phyloP scores from a whole-genome alignment of 2,888 invertebrate species.

The Mesorhabditis spiculigera region DNA sequence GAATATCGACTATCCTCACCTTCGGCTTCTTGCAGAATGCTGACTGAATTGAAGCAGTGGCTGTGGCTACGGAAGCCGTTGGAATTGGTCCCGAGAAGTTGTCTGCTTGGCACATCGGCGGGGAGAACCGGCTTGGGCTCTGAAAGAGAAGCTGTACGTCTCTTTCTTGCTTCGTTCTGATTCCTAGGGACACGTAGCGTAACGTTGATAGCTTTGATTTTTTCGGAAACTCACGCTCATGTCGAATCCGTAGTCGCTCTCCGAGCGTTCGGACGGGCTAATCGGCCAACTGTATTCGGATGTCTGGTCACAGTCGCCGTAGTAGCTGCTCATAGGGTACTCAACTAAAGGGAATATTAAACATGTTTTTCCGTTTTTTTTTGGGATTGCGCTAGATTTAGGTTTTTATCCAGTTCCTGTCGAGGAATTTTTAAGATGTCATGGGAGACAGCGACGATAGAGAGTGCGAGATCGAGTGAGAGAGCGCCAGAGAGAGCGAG shows the following conservation, averaged over 20 bases:
- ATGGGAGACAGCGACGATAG: no score
- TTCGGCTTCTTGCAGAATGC: conserved; percentile 13
- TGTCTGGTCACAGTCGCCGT: neutral
- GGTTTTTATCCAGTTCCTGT: no score
- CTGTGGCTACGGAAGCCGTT: conserved; percentile 13
- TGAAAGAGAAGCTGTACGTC: neutral
- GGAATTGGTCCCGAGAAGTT: conserved; percentile 13
- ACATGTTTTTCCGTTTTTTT: no score
- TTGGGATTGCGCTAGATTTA: no score
- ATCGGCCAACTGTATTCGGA: neutral
- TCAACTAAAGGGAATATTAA: neutral
- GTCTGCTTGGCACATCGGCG: neutral
- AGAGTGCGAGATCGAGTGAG: no score
- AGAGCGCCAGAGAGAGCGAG: no score
- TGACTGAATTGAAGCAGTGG: conserved; percentile 17
- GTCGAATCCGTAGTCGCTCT: neutral
- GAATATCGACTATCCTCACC: neutral
- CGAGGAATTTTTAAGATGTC: no score
- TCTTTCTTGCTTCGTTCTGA: no score
- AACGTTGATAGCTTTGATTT: neutral
- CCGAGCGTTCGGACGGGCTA: neutral
- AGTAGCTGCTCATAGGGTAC: neutral
- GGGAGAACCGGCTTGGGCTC: neutral
- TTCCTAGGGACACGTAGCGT: no score
- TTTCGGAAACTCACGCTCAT: neutral